phyloP scores from a whole-genome alignment of 2,113 vertebrate genomes.

The Rhineura floridana region DNA sequence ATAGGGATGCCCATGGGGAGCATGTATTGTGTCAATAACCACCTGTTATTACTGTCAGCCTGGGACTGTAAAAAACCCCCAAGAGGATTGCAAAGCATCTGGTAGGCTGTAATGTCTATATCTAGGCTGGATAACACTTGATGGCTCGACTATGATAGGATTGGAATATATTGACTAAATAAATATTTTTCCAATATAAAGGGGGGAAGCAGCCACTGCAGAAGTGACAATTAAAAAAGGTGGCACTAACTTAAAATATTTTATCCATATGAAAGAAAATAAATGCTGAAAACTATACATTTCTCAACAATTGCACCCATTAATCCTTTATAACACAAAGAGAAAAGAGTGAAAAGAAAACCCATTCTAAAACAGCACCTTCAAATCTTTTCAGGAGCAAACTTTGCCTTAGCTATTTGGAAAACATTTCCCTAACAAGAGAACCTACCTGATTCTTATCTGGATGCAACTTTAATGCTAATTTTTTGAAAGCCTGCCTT shows the following conservation, averaged over 20 bases:
- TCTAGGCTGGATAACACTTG: neutral
- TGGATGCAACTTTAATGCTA: slow-evolving; percentile 95
- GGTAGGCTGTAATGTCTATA: too few relatives aligned
- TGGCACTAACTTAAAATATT: neutral
- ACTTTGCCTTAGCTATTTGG: neutral
- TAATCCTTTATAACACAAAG: neutral
- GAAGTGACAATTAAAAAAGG: neutral
- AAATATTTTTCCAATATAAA: neutral
- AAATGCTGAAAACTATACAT: neutral
- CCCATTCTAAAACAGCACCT: too few relatives aligned
- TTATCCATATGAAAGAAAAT: neutral
- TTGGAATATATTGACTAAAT: neutral
- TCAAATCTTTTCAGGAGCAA: neutral
- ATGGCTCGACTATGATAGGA: neutral
- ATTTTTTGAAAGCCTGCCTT: slow-evolving; percentile 94
- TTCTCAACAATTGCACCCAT: neutral
- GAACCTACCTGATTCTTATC: slow-evolving; percentile 95
- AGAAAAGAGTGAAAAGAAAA: too few relatives aligned
- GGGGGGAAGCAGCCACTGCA: neutral
- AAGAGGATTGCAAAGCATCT: neutral
- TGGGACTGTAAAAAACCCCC: neutral
- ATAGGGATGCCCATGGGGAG: neutral
- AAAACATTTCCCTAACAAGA: slow-evolving; percentile 5
- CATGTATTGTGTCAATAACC: neutral
- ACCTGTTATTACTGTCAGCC: neutral